Evolutionary conservation across 2,888 invertebrate species (phyloP).

Genomic region (Lochmaea crataegi): DNA sequence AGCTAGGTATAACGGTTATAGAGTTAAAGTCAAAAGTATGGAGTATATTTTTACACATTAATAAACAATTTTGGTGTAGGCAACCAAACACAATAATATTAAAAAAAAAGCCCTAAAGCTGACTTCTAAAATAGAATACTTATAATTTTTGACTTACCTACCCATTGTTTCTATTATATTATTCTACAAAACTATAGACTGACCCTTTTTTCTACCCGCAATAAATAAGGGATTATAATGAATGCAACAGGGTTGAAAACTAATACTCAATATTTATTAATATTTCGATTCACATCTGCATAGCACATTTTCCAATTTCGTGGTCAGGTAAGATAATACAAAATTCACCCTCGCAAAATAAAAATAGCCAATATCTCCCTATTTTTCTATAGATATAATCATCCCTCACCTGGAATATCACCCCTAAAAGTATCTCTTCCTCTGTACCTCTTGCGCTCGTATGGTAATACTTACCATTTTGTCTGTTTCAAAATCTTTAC

Average conservation of each 20-base stretch:
- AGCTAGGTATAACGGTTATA: no score
- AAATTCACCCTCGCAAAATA: constrained; percentile 24
- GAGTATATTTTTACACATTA: no score
- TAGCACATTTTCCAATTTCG: neutral
- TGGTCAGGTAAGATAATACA: constrained; percentile 30
- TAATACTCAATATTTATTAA: neutral
- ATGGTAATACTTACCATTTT: constrained; percentile 37
- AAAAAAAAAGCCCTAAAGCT: no score
- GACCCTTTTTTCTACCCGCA: neutral
- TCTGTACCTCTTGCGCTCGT: constrained; percentile 18
- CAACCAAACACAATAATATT: no score
- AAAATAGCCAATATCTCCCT: constrained; percentile 25
- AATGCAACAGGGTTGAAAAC: constrained; percentile 3
- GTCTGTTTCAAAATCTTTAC: constrained; percentile 32
- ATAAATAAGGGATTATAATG: neutral
- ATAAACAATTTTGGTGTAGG: no score
- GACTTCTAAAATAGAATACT: no score
- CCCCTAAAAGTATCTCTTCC: constrained; percentile 31
- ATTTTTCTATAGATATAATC: constrained; percentile 18
- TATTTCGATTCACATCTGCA: constrained; percentile 9
- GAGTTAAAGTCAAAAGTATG: no score
- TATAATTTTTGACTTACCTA: no score
- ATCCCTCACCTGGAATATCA: constrained; percentile 36
- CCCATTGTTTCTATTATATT: no score
- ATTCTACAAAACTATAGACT: no score